Conservation (phyloP, 2,797 vertebrate species). For the Sebastes miniatus region DNA sequence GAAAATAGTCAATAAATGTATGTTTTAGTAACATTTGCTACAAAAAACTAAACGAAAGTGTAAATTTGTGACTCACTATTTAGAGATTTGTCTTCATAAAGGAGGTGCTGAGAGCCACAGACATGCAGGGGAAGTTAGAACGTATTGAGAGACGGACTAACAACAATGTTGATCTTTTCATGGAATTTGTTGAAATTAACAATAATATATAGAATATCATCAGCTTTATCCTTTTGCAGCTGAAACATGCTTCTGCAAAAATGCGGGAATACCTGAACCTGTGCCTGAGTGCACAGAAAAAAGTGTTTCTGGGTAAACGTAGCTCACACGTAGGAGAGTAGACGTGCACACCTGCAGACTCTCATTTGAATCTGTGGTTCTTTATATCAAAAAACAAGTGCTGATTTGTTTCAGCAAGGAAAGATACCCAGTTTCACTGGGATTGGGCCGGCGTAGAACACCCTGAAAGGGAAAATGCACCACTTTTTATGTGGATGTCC, state of each 20-base stretch:
- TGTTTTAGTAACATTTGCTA: background rate
- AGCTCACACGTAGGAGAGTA: background rate
- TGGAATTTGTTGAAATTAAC: background rate
- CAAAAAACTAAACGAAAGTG: background rate
- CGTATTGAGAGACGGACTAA: no score
- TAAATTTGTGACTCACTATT: background rate
- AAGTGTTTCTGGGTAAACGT: background rate
- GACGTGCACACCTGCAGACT: background rate
- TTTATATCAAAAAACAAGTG: background rate
- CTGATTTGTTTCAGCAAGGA: background rate
- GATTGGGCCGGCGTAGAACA: background rate
- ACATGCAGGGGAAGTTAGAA: background rate
- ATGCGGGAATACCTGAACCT: background rate
- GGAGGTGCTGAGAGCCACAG: background rate
- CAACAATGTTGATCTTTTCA: conserved; percentile 2
- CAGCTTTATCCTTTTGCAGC: background rate
- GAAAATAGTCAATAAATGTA: background rate
- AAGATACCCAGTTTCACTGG: background rate
- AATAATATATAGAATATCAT: background rate
- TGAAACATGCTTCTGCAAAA: conserved; percentile 37
- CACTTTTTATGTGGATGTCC: background rate
- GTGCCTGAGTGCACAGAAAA: background rate
- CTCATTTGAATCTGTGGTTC: background rate
- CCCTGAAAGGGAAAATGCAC: background rate
- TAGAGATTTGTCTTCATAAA: background rate